Percentiles rank a stretch among this genome's conserved stretches.
Evolutionary conservation across 2,113 vertebrate species (phyloP).

Genomic region (Solenodon paradoxus): DNA sequence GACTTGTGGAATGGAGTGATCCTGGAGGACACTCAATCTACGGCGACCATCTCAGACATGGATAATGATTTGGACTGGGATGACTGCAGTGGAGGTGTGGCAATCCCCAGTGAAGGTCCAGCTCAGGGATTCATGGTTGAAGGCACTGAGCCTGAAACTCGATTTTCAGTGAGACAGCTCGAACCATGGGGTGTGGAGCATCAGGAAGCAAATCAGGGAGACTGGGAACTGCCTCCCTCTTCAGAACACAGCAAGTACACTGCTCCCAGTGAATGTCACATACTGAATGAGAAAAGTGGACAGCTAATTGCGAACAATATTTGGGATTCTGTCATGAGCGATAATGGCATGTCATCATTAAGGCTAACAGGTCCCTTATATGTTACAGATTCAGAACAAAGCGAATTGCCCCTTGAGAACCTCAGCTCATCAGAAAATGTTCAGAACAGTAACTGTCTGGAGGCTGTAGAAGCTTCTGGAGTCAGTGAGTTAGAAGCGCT

Average conservation of each 20-base stretch:
- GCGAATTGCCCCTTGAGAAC: conserved; percentile 34
- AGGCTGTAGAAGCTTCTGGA: conserved; percentile 17
- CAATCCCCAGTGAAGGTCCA: conserved; percentile 22
- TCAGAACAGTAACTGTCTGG: neutral
- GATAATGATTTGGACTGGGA: conserved; percentile 73
- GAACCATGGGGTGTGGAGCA: conserved; percentile 57
- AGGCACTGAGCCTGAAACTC: conserved; percentile 47
- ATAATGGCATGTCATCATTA: conserved; percentile 51
- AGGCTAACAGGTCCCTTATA: neutral
- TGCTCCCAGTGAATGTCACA: neutral
- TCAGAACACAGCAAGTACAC: neutral
- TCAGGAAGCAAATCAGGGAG: conserved; percentile 45
- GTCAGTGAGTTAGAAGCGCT: conserved; percentile 19
- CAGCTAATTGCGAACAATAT: conserved; percentile 59
- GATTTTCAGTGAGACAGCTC: conserved; percentile 68
- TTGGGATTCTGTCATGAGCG: conserved; percentile 71
- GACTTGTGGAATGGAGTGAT: conserved; percentile 59
- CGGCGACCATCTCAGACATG: conserved; percentile 60
- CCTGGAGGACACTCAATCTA: conserved; percentile 70
- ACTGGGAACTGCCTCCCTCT: conserved; percentile 56
- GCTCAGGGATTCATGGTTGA: neutral
- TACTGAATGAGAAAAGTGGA: conserved; percentile 30
- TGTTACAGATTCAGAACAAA: conserved; percentile 55
- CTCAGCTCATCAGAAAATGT: conserved; percentile 45
- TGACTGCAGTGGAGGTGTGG: conserved; percentile 51